Evolutionary conservation across 2,113 vertebrate species (phyloP).

Genomic region (Pithys albifrons): DNA sequence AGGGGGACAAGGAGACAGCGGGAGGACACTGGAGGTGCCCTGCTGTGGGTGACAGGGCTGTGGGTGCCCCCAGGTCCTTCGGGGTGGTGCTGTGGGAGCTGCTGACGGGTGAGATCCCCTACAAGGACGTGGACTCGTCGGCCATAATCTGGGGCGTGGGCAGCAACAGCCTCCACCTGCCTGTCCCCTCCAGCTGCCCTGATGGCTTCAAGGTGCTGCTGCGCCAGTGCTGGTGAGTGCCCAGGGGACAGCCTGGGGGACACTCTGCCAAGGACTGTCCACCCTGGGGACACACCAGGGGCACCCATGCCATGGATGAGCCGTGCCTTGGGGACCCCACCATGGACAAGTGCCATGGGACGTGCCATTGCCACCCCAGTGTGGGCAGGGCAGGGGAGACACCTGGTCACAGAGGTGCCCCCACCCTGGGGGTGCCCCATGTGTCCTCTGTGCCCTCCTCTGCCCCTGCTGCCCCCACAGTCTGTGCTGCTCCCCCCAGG

Average conservation of each 20-base stretch:
- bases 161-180: constrained; percentile 97
- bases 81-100: constrained; percentile 98
- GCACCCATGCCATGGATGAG: not conserved
- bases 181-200: constrained; percentile 92
- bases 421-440: accelerated
- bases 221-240: constrained; percentile 91
- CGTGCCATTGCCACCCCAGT: accelerated
- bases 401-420: not conserved
- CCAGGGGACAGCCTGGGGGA: not conserved
- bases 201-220: constrained; percentile 98
- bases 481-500: constrained; percentile 64
- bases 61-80: constrained; percentile 84
- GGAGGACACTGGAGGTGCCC: not conserved
- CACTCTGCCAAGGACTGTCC: not conserved
- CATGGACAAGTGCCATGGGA: accelerated
- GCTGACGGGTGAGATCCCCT: constrained; percentile 95
- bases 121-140: constrained; percentile 96
- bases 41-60: accelerated
- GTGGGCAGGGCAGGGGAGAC: not conserved
- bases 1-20: not conserved
- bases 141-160: constrained; percentile 99
- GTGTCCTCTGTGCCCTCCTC: not conserved
- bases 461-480: not conserved
- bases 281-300: not conserved
- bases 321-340: accelerated